A percentile compares a stretch with the other conserved stretches of the same genome.
phyloP scores from a whole-genome alignment of 2,888 invertebrate genomes.

The Archips xylosteana region DNA sequence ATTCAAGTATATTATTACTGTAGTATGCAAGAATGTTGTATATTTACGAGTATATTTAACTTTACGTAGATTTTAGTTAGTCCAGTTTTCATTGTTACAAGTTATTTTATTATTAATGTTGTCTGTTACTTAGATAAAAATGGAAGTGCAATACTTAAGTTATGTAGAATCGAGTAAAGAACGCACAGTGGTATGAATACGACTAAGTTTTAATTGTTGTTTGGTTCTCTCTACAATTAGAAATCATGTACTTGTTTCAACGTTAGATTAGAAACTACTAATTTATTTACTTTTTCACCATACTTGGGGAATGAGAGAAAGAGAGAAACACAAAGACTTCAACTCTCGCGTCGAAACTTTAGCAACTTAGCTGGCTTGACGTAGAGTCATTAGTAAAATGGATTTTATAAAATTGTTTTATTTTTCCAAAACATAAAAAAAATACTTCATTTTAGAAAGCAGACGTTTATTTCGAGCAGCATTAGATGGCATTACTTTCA shows the following conservation, averaged over 20 bases:
- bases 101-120: not conserved
- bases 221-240: not conserved
- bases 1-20: not conserved
- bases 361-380: not conserved
- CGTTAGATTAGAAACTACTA: not conserved
- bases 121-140: not conserved
- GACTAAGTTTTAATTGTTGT: not conserved
- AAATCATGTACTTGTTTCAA: too few relatives aligned
- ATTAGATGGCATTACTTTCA: not conserved
- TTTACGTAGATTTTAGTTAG: constrained; percentile 21
- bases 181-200: not conserved
- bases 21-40: not conserved
- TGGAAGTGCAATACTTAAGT: not conserved
- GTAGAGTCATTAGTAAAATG: constrained; percentile 53
- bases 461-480: not conserved
- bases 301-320: not conserved
- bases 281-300: not conserved
- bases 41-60: not conserved
- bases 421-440: not conserved
- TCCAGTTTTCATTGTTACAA: not conserved
- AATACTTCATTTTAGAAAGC: too few relatives aligned
- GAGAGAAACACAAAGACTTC: not conserved
- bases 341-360: not conserved
- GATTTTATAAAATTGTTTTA: constrained; percentile 40
- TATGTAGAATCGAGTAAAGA: not conserved